phyloP scores from a whole-genome alignment of 1,140 invertebrate genomes.

The Drosophila lowei region DNA sequence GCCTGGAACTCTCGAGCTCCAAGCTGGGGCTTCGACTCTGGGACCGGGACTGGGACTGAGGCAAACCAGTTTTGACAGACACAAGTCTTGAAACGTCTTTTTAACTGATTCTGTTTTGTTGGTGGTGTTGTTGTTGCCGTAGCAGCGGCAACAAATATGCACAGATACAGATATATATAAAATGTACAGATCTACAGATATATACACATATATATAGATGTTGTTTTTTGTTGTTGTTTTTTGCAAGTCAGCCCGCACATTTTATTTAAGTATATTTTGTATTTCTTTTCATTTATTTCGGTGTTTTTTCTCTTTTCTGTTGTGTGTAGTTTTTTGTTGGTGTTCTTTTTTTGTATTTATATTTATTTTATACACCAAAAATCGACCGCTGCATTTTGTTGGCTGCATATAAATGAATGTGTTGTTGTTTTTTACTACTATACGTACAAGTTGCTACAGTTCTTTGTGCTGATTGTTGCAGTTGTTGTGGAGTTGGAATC shows the following conservation, averaged over 20 bases:
- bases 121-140: conserved; percentile 39
- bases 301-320: conserved; percentile 3
- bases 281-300: conserved; percentile 35
- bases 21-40: conserved; percentile 19
- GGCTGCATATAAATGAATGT: conserved; percentile 81
- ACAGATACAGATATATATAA: conserved; percentile 50
- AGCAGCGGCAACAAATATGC: conserved; percentile 70
- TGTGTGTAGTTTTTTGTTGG: conserved; percentile 18
- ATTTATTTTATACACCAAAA: conserved; percentile 72
- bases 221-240: conserved; percentile 21
- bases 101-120: conserved; percentile 76
- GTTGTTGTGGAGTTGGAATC: conserved; percentile 18
- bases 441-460: conserved; percentile 76
- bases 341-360: conserved; percentile 47
- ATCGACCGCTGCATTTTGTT: conserved; percentile 77
- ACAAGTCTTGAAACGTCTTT: conserved; percentile 80
- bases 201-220: conserved; percentile 50
- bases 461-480: conserved; percentile 47
- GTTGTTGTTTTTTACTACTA: conserved; percentile 23
- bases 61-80: conserved; percentile 78
- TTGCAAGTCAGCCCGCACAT: conserved; percentile 68
- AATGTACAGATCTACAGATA: conserved; percentile 63
- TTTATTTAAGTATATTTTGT: conserved; percentile 77
- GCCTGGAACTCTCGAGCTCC: conserved; percentile 14
- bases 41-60: conserved; percentile 30